Percentiles rank a stretch among this genome's conserved stretches.
Conservation (phyloP, 2,113 vertebrate species). For the Datnioides undecimradiatus region DNA sequence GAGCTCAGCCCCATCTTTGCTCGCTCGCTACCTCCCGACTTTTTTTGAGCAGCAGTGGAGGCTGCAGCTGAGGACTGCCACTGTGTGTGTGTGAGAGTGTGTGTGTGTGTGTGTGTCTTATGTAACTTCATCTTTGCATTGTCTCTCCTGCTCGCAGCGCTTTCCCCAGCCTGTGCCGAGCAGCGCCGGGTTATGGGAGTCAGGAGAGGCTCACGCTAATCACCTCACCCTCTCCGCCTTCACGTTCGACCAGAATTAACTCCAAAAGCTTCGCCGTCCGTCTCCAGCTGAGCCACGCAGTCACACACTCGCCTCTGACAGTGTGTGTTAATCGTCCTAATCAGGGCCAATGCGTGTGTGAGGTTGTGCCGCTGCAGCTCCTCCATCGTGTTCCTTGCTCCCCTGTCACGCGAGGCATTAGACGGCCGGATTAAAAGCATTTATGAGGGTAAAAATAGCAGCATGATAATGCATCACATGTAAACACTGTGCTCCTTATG, state of each 20-base stretch:
- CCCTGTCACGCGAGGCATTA: conserved; percentile 35
- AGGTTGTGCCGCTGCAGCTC: conserved; percentile 5
- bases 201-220: conserved; percentile 38
- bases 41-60: conserved; percentile 45
- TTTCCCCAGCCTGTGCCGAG: conserved; percentile 45
- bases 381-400: conserved; percentile 22
- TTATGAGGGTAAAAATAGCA: conserved; percentile 58
- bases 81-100: conserved; percentile 4
- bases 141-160: conserved; percentile 65
- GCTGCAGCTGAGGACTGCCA: conserved; percentile 69
- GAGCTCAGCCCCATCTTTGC: conserved; percentile 48
- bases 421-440: conserved; percentile 51
- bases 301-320: conserved; percentile 27
- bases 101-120: conserved; percentile 62
- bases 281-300: conserved; percentile 27
- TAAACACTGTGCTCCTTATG: conserved; percentile 31
- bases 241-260: neutral
- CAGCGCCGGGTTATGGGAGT: conserved; percentile 23
- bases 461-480: conserved; percentile 38
- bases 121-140: conserved; percentile 71
- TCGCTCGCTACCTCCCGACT: conserved; percentile 27
- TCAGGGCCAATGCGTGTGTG: conserved; percentile 1
- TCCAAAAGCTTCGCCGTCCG: conserved; percentile 4
- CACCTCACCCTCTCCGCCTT: conserved; percentile 14
- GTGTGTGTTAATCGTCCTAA: conserved; percentile 29